Conservation (phyloP, 2,888 invertebrate genomes). For the Macrophya annulata region DNA sequence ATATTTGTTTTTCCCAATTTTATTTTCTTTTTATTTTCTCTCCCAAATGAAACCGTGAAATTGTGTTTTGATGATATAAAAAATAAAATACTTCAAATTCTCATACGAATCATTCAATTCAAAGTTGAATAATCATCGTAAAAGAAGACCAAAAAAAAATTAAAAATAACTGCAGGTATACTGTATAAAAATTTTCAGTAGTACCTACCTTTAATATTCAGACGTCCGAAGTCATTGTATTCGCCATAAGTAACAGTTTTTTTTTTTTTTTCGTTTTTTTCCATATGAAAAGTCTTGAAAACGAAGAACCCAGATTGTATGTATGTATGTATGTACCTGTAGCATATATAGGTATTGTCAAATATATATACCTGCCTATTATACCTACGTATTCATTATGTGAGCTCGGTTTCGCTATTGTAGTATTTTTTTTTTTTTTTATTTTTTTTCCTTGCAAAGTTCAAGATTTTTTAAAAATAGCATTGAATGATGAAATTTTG, state of each 20-base stretch:
- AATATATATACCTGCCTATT: slow-evolving; percentile 9
- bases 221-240: too few relatives aligned
- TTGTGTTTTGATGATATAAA: background rate
- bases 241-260: too few relatives aligned
- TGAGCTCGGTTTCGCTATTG: slow-evolving; percentile 30
- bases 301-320: too few relatives aligned
- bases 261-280: too few relatives aligned
- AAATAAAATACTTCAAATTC: background rate
- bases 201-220: too few relatives aligned
- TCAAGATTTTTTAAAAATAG: background rate
- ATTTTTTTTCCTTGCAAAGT: background rate
- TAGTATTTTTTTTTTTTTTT: slow-evolving; percentile 7
- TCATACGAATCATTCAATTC: background rate
- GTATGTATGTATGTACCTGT: too few relatives aligned
- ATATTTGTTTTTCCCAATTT: too few relatives aligned
- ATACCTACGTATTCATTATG: background rate
- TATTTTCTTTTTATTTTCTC: background rate
- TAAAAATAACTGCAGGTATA: too few relatives aligned
- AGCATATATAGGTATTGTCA: too few relatives aligned
- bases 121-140: background rate
- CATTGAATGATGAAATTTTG: slow-evolving; percentile 19
- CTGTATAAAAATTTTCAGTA: too few relatives aligned
- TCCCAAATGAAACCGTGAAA: background rate
- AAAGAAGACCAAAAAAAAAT: background rate
- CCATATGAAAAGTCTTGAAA: too few relatives aligned